These are phyloP conservation scores for Neogale vison DNA, from an alignment of 2,113 vertebrate genomes.

Conservation along the genomic window DNA sequence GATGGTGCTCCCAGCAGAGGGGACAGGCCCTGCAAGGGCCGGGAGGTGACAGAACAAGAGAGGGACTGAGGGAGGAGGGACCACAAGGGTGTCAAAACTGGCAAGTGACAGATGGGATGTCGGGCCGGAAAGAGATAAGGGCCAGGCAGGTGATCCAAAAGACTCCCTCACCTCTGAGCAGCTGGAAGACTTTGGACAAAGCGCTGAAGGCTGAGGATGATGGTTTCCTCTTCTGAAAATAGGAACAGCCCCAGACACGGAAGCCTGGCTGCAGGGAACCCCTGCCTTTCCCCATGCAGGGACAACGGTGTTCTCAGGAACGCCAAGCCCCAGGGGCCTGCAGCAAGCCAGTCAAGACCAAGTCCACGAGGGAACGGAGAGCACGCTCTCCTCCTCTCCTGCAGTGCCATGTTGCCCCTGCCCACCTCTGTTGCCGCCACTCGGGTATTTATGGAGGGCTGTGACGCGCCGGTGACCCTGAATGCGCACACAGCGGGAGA, in stretches of 20 bases:
- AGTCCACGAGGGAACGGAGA: accelerated
- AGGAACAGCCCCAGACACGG: background rate
- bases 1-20: background rate
- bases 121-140: background rate
- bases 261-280: background rate
- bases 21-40: background rate
- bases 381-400: too few relatives aligned
- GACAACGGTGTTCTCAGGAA: background rate
- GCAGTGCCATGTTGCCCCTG: background rate
- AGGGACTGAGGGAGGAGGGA: background rate
- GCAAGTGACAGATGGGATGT: background rate
- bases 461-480: background rate
- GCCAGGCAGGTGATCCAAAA: background rate
- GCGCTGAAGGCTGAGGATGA: background rate
- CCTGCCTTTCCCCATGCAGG: background rate
- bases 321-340: background rate
- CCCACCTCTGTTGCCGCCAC: background rate
- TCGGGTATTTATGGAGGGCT: background rate
- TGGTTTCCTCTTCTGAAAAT: background rate
- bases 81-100: background rate
- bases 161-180: background rate
- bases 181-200: accelerated
- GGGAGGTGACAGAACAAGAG: background rate
- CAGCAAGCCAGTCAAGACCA: background rate
- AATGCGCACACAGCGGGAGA: background rate